Base-by-base conservation (phyloP, 1,140 invertebrate genomes). In the Lordiphosa mommai region DNA sequence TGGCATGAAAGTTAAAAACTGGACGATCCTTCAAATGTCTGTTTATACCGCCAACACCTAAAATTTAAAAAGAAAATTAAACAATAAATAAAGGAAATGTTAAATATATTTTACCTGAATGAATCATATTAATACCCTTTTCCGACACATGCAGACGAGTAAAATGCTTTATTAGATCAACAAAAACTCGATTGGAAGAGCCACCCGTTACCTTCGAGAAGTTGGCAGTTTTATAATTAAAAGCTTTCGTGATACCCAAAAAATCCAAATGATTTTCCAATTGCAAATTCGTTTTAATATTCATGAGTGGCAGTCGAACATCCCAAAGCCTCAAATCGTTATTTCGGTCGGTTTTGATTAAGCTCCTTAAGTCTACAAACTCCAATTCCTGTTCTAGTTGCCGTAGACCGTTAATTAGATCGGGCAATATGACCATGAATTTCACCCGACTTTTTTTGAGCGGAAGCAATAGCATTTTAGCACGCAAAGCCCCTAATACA, bases 341-440 rank as follows among this genome's bases (percentile, higher is more conserved):
- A 7, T 33, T n/a, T 20, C 27, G 36, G 1, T 14, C 13, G 6
- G 1, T 0, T 6, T 3, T 7, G 2, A 55, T 12, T 6, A 55
- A 12, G 2, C 1, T 14, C 0, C 51, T 40, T 17, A 46, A 12
- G 14, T 55, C 51, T 13, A 29, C 32, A 10, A 14, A 29, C 10
- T 36, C 30, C 17, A 55, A 20, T 4, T 46, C 41, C 9, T 27
- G 6, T 10, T 34, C 30, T 0, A 55, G 9, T 2, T 36, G 20
- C 0, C 2, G 9, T 20, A 55, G 9, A 4, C 51, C 40, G 1
- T 55, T 13, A 0, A 55, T 3, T 1, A 12, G 12, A 23, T 29
- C 8, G 12, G 41, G 41, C 9, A 47, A 6, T 1, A 55, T 10
- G 1, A 55, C 40, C 51, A 55, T 55, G 10, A 55, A 16, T 40